These are phyloP conservation scores for Sinosuthora webbiana DNA, from an alignment of 2,113 vertebrate genomes.

Conservation along the genomic window DNA sequence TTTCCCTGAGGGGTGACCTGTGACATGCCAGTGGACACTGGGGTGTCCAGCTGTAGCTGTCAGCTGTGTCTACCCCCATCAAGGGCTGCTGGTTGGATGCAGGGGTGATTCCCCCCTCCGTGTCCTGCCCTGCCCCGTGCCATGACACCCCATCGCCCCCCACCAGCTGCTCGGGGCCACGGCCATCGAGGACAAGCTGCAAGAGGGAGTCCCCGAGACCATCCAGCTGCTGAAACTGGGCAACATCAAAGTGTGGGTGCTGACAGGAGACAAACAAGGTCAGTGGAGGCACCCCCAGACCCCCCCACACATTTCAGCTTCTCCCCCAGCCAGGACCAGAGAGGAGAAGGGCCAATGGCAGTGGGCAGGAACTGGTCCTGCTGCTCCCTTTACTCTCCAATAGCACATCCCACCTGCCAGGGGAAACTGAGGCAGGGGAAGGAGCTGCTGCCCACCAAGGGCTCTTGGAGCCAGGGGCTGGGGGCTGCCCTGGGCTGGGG, in stretches of 20 bases:
- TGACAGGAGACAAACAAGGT: slow-evolving; percentile 97
- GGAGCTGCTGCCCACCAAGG: not conserved
- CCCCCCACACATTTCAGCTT: not conserved
- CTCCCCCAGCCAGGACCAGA: not conserved
- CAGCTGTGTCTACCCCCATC: not conserved
- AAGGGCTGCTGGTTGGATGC: not conserved
- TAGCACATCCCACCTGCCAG: rapidly evolving
- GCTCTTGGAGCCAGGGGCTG: not conserved
- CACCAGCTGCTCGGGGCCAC: slow-evolving; percentile 89
- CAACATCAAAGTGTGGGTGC: slow-evolving; percentile 91
- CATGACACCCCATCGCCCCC: not conserved
- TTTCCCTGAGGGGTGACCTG: not conserved
- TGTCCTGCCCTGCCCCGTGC: not conserved
- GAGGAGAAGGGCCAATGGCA: not conserved
- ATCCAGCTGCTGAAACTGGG: slow-evolving; percentile 84
- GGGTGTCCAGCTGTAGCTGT: not conserved
- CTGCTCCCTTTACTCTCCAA: not conserved
- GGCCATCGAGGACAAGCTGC: slow-evolving; percentile 90
- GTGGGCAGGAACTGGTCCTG: not conserved
- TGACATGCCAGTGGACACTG: not conserved
- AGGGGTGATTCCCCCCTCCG: rapidly evolving
- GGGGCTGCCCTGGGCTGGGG: not conserved
- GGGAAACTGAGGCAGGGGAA: slow-evolving; percentile 10
- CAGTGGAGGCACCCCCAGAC: not conserved
- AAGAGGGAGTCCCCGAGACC: slow-evolving; percentile 87